These are phyloP conservation scores for Baryphthengus martii DNA, from an alignment of 2,113 vertebrate species.

Conservation along the genomic window DNA sequence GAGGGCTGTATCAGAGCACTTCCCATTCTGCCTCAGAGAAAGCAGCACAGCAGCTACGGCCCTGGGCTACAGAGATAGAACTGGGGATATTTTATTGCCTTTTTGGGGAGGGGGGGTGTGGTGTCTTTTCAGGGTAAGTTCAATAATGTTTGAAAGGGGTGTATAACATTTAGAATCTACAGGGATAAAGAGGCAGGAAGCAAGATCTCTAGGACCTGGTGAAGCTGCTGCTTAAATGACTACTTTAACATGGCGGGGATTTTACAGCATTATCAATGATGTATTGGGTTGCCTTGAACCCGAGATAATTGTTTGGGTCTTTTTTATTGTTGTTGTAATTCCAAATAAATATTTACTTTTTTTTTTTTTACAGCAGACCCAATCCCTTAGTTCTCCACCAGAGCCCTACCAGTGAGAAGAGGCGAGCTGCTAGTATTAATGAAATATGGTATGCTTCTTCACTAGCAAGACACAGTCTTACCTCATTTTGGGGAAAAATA, in stretches of 20 bases:
- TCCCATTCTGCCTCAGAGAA: not conserved
- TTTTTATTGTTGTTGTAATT: not conserved
- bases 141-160: not conserved
- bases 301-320: not conserved
- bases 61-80: not conserved
- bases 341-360: not conserved
- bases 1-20: not conserved
- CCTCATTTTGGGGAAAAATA: not conserved
- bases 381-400: not conserved
- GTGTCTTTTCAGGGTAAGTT: not conserved
- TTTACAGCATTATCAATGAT: conserved; percentile 4
- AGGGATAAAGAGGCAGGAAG: not conserved
- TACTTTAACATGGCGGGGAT: not conserved
- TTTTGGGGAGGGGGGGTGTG: rapidly evolving
- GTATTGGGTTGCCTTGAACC: not conserved
- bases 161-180: not conserved
- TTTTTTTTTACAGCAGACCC: not conserved
- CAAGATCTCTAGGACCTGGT: not conserved
- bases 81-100: not conserved
- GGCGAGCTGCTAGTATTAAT: not conserved
- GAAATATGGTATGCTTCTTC: not conserved
- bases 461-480: not conserved
- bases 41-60: rapidly evolving
- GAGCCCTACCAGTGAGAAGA: not conserved
- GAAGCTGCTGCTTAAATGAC: conserved; percentile 1